phyloP scores from a whole-genome alignment of 2,797 vertebrate species.

The Gastrophryne carolinensis region DNA sequence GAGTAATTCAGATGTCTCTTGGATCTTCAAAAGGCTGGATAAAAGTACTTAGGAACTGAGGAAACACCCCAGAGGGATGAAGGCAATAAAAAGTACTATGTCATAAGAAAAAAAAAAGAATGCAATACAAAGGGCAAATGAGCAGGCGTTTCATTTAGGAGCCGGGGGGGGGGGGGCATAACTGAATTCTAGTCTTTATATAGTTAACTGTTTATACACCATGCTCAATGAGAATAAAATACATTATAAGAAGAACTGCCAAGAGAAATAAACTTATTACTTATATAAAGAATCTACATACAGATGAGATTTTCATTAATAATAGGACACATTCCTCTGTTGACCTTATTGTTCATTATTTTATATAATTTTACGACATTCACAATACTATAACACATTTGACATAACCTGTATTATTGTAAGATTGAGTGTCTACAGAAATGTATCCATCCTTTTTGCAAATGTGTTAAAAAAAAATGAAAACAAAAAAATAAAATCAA shows the following conservation, averaged over 20 bases:
- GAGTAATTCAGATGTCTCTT: constrained; percentile 1
- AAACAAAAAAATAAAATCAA: too few relatives aligned
- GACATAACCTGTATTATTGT: too few relatives aligned
- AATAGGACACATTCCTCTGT: too few relatives aligned
- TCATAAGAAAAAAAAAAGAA: constrained; percentile 28
- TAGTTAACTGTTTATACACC: neutral
- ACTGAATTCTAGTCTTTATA: neutral
- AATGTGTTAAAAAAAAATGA: too few relatives aligned
- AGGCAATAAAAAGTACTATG: neutral
- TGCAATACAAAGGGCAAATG: constrained; percentile 16
- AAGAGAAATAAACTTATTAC: neutral
- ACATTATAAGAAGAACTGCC: neutral
- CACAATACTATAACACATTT: too few relatives aligned
- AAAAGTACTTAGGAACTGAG: constrained; percentile 26
- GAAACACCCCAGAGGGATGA: constrained; percentile 8
- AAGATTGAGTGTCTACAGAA: too few relatives aligned
- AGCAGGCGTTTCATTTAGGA: neutral
- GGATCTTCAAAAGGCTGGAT: constrained; percentile 23
- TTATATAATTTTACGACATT: too few relatives aligned
- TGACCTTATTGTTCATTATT: too few relatives aligned
- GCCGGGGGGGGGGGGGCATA: neutral
- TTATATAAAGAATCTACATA: neutral
- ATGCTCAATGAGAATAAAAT: neutral
- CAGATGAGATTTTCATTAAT: too few relatives aligned
- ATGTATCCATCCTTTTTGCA: too few relatives aligned